Evolutionary conservation across 2,797 vertebrate species (phyloP).

Genomic region (Taeniopygia guttata): DNA sequence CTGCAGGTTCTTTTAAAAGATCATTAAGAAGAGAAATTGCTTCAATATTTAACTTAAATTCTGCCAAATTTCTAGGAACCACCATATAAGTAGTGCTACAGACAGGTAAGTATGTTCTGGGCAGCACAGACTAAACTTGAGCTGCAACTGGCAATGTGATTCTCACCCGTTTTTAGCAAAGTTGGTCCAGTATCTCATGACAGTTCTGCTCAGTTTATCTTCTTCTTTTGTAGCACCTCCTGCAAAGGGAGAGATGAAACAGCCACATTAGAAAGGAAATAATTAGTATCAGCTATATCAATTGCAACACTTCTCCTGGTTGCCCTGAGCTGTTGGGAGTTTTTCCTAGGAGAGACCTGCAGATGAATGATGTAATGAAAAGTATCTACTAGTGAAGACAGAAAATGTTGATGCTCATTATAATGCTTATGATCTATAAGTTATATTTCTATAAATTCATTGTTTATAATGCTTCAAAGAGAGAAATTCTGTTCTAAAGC

Average conservation of each 20-base stretch:
- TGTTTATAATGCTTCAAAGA: background rate
- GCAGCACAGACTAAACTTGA: background rate
- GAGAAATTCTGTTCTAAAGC: background rate
- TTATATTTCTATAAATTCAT: too few relatives aligned
- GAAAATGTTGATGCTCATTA: background rate
- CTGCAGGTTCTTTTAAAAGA: background rate
- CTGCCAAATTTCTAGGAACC: background rate
- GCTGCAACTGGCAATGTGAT: background rate
- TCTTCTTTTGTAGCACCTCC: constrained; percentile 74
- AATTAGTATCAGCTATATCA: background rate
- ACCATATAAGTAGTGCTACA: background rate
- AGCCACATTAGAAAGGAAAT: background rate
- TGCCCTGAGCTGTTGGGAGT: background rate
- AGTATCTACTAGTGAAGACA: background rate
- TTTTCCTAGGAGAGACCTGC: background rate
- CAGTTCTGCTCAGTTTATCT: constrained; percentile 73
- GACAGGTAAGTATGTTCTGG: background rate
- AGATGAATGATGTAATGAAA: background rate
- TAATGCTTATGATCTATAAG: background rate
- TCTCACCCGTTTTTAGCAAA: constrained; percentile 83
- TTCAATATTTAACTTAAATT: background rate
- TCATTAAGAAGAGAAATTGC: background rate
- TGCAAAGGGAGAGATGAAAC: constrained; percentile 16
- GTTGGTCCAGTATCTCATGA: constrained; percentile 87
- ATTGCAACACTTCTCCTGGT: background rate